Base-by-base conservation (phyloP, 1,140 invertebrate species). In the Drosophila tristis region DNA sequence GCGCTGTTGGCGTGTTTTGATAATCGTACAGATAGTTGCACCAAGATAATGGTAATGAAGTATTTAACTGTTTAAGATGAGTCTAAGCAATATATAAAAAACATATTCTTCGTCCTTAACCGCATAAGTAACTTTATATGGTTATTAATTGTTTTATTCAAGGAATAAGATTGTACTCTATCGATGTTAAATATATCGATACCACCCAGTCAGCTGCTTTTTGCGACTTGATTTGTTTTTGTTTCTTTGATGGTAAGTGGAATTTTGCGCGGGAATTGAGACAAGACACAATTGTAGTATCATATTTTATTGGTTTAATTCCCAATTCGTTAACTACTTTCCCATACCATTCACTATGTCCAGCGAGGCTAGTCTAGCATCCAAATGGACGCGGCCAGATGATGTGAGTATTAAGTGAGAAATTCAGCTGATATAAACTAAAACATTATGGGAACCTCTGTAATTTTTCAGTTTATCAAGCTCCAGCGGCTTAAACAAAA, bases 401-500 rank as follows among this genome's bases (percentile, higher is more conserved):
- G 90, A 91, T 76, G 90, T 87, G 51, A 25, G 72, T 67, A 66
- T 11, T 2, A 13, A 48, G 4, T 48, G 2, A 2, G 26, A 45
- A 9, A 5, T 39, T 39, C 7, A 25, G 13, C 44, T 35, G 2
- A 31, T 25, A 8, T 11, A 1, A n/a, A 15, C 4, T 31, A 31
- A 39, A 16, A 47, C 31, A 50, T 16, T 16, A 13, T 25, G n/a
- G 45, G 1, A 44, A 20, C 25, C 20, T 9, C 61, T 23, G 11
- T 4, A 0, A 20, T 43, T 74, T 65, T 68, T 0, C 70, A 96
- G 90, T 93, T 95, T 16, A 94, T 95, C 92, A 93, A 93, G 78
- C 79, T 95, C 16, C 93, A 95, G 76, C 93, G 94, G 56, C 79
- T 95, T 20, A 95, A 95, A 78, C 89, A 93, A 61, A 95, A 94